Evolutionary conservation across 2,888 invertebrate genomes (phyloP), one percentile per base, ranked within the genome.

Genomic region (Pristionchus mayeri): DNA sequence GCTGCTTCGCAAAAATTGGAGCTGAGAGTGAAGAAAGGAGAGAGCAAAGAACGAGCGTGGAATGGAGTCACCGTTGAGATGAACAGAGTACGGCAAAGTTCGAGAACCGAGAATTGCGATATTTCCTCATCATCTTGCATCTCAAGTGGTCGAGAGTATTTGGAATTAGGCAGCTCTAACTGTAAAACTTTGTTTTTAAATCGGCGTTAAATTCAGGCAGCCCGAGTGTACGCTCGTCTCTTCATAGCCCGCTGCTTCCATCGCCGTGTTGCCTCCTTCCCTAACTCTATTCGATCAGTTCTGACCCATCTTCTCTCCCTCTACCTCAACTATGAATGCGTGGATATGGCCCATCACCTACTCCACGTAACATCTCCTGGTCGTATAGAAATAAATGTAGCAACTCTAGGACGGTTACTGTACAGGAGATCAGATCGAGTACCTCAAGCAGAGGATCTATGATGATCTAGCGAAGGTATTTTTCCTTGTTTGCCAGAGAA

Each of bases 401-500:
- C 24, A 0, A 54, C n/a, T n/a, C n/a, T n/a, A 91, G 89, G 90
- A 91, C 75, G 88, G 87, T n/a, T 88, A 87, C 82, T 37, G 91
- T 48, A 86, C 85, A n/a, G 82, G 85, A 1, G 85, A 84, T 30
- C 91, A 92, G 84, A 52, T 90, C 52, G 87, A 88, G 18, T 87
- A 80, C 60, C 85, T 90, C 37, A 88, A 90, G 44, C 80, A 87
- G 54, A 87, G 89, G 40, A 63, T 91, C 37, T 91, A 89, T 85
- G 84, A 57, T 4, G 83, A 86, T 48, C 94, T 98, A 85, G 94
- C 24, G 0, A 60, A 60, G 52, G 79, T 79, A 18, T 44, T 21
- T 16, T 24, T 13, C 6, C 6, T 44, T n/a, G 13, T 54, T 44
- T 9, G 44, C n/a, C 54, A n/a, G 11, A 18, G 1, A 40, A 9